A percentile compares a stretch with the other conserved stretches of the same genome.
Conservation (phyloP, 2,113 vertebrate genomes). For the Pteruthius melanotis region DNA sequence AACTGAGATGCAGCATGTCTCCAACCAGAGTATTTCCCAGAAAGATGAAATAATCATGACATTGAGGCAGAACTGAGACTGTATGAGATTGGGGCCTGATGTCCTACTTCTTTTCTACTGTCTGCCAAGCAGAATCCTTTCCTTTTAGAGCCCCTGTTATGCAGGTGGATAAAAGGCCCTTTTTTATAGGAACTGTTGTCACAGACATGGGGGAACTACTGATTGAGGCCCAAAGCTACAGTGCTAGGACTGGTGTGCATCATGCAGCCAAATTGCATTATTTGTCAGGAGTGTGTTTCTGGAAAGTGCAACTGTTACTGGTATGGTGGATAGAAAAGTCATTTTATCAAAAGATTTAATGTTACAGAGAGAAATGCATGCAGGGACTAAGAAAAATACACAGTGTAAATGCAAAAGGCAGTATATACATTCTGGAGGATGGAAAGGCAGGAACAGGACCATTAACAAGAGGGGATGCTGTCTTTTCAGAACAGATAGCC, state of each 20-base stretch:
- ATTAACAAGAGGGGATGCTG: not conserved
- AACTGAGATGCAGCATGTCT: not conserved
- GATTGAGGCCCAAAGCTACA: not conserved
- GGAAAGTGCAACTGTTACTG: not conserved
- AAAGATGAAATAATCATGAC: slow-evolving; percentile 32
- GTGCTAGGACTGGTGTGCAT: not conserved
- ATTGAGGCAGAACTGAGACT: not conserved
- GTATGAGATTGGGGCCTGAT: not conserved
- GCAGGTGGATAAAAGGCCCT: not conserved
- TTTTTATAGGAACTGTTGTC: not conserved
- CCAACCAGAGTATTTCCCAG: not conserved
- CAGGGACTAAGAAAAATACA: not conserved
- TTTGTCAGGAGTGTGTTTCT: not conserved
- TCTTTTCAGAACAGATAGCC: not conserved
- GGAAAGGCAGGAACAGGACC: not conserved
- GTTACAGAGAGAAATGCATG: not conserved
- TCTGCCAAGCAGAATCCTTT: not conserved
- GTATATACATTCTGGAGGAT: not conserved
- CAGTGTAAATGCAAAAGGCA: not conserved
- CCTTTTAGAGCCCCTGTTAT: not conserved
- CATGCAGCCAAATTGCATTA: not conserved
- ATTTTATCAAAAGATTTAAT: not conserved
- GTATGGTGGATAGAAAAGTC: not conserved
- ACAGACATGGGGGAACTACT: not conserved
- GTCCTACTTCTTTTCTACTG: not conserved